phyloP scores from a whole-genome alignment of 2,113 vertebrate species.

The Tachuris rubrigastra region DNA sequence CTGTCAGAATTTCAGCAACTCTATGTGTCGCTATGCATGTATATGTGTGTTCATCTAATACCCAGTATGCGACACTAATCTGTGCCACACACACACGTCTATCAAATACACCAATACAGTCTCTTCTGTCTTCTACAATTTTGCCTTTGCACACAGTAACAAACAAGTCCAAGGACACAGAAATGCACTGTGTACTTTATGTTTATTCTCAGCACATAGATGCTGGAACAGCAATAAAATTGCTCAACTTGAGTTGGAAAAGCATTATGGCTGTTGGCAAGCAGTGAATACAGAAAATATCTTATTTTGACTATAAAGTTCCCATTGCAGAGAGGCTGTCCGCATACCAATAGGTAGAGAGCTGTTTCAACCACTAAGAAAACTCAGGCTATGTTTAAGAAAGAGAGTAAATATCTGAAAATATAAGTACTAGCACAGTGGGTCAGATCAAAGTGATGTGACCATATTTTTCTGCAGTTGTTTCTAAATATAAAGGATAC shows the following conservation, averaged over 20 bases:
- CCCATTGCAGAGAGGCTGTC: neutral
- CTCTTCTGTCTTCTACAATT: neutral
- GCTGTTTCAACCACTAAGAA: neutral
- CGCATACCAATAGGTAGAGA: neutral
- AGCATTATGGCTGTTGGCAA: neutral
- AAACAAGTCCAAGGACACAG: neutral
- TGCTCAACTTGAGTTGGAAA: neutral
- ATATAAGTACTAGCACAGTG: neutral
- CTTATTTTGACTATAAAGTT: neutral
- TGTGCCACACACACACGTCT: neutral
- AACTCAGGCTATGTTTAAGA: neutral
- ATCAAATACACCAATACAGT: neutral
- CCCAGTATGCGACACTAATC: neutral
- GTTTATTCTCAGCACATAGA: neutral
- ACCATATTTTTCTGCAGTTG: neutral
- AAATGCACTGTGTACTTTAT: neutral
- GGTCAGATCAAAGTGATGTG: neutral
- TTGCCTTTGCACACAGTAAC: neutral
- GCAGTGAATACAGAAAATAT: neutral
- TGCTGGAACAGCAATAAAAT: conserved; percentile 6
- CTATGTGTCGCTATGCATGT: neutral
- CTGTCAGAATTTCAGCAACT: neutral
- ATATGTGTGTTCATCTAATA: neutral
- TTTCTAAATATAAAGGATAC: neutral
- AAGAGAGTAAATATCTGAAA: neutral